Conservation (phyloP, 92 coral and sea anemone genomes). For the Paramuricea clavata region DNA sequence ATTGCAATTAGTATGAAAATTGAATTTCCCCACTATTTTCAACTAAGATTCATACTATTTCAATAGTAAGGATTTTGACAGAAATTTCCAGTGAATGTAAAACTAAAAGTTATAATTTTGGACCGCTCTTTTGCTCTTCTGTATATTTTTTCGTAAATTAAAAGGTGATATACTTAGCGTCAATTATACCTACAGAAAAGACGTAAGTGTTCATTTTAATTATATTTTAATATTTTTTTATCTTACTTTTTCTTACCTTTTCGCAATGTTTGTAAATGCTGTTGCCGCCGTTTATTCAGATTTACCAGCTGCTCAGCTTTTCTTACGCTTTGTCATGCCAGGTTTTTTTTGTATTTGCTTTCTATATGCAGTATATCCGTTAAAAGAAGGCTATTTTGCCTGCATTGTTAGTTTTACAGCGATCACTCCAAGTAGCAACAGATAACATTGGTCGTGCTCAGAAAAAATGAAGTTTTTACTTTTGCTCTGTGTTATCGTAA, state of each 20-base stretch:
- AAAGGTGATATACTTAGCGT: not conserved
- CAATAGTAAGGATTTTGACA: too few species aligned
- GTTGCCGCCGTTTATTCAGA: constrained; percentile 17
- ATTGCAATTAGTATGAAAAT: too few species aligned
- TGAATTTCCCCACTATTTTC: too few species aligned
- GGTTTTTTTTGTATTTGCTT: too few species aligned
- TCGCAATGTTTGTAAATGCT: not conserved
- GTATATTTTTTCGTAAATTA: not conserved
- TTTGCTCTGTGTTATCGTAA: not conserved
- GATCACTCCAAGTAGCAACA: not conserved
- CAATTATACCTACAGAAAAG: too few species aligned
- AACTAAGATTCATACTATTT: too few species aligned
- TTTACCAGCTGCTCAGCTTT: not conserved
- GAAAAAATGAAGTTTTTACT: not conserved
- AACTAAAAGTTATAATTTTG: too few species aligned
- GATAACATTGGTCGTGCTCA: too few species aligned
- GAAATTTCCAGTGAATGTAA: too few species aligned
- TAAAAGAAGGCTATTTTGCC: not conserved
- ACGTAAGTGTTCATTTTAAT: not conserved
- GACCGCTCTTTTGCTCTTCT: not conserved
- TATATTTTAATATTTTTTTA: too few species aligned
- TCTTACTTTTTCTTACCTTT: not conserved
- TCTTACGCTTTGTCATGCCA: too few species aligned
- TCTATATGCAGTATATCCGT: not conserved
- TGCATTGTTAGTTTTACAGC: not conserved